phyloP scores from a whole-genome alignment of 2,888 invertebrate species.

The Pheosia tremula region DNA sequence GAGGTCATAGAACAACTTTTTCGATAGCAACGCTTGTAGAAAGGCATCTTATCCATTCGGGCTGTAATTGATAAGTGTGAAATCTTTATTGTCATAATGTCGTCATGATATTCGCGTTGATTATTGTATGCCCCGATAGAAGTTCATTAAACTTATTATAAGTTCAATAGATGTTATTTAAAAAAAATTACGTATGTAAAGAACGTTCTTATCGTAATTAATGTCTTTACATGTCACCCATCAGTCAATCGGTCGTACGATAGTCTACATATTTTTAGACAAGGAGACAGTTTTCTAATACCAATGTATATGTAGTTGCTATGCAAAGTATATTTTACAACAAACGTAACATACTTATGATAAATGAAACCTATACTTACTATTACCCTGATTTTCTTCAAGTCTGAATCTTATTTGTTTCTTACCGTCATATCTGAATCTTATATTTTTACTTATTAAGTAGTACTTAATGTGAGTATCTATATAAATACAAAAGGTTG shows the following conservation, averaged over 20 bases:
- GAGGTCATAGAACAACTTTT: too few species aligned
- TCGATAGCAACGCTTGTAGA: too few species aligned
- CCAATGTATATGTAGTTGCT: neutral
- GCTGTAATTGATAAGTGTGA: too few species aligned
- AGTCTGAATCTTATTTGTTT: too few species aligned
- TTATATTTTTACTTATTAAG: too few species aligned
- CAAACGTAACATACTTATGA: neutral
- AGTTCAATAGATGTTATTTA: constrained; percentile 17
- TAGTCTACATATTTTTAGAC: neutral
- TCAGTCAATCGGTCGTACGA: neutral
- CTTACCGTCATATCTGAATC: too few species aligned
- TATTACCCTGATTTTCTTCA: too few species aligned
- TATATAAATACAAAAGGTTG: too few species aligned
- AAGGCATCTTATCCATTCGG: too few species aligned
- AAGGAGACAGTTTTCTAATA: neutral
- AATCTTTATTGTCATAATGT: too few species aligned
- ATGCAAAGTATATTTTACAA: neutral
- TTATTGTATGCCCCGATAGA: constrained; percentile 25
- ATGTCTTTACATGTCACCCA: neutral
- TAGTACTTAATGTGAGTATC: too few species aligned
- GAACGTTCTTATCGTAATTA: neutral
- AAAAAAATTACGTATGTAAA: constrained; percentile 9
- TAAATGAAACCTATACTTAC: too few species aligned
- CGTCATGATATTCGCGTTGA: constrained; percentile 12
- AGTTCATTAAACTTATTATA: constrained; percentile 1